These are phyloP conservation scores for Corydoras sp. DNA, from an alignment of 2,113 vertebrate species.

Conservation along the genomic window DNA sequence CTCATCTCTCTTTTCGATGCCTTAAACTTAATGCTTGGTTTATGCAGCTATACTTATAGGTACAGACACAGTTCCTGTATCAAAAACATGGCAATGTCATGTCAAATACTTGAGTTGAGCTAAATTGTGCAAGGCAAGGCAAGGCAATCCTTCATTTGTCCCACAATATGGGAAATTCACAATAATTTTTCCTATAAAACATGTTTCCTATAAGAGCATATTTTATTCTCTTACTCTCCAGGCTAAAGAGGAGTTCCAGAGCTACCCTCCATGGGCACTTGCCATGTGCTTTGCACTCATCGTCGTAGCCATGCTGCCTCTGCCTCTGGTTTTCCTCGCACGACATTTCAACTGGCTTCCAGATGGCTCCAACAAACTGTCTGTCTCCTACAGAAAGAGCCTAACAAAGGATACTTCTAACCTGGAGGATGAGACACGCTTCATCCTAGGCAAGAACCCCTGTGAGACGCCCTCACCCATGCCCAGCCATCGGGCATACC, in stretches of 20 bases:
- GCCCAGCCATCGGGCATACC: slow-evolving; percentile 86
- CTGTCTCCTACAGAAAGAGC: slow-evolving; percentile 93
- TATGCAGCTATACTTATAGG: no score
- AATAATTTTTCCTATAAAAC: not conserved
- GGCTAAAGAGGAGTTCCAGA: slow-evolving; percentile 84
- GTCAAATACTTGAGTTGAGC: no score
- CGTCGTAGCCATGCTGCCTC: slow-evolving; percentile 78
- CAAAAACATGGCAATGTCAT: no score
- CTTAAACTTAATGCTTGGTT: no score
- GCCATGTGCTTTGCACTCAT: slow-evolving; percentile 84
- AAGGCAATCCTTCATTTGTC: no score
- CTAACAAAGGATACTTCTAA: slow-evolving; percentile 99
- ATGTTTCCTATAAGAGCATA: not conserved
- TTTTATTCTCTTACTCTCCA: slow-evolving; percentile 39
- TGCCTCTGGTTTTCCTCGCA: slow-evolving; percentile 82
- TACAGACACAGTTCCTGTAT: no score
- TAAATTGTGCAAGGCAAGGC: no score
- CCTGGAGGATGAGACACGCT: slow-evolving; percentile 92
- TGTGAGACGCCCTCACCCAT: slow-evolving; percentile 88
- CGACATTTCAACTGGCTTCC: slow-evolving; percentile 87
- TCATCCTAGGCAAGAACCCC: slow-evolving; percentile 91
- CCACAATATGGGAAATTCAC: no score
- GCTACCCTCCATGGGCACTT: slow-evolving; percentile 90
- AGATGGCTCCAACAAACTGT: slow-evolving; percentile 90
- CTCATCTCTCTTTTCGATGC: no score